Evolutionary conservation across 2,113 vertebrate genomes (phyloP), one percentile per base, ranked within the genome.

Genomic region (Paradoxurus hermaphroditus): DNA sequence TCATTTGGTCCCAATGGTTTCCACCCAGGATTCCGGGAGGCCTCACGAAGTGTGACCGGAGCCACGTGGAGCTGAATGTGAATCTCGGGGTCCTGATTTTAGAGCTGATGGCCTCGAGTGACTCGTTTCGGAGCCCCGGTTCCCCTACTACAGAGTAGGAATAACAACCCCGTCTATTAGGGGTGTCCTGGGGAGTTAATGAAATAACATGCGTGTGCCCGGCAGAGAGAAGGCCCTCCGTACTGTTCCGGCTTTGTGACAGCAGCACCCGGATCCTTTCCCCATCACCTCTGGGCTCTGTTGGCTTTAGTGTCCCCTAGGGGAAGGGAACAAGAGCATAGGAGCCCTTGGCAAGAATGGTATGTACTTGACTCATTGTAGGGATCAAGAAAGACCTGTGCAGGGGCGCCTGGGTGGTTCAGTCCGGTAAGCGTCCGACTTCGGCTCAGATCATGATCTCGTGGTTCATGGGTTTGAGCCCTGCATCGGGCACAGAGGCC

Each of bases 351-450:
- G 25, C 14, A 34, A 79, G 63, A 94, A 5, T 0, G 36, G 21
- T 73, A 12, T 56, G 29, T 14, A 8, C 36, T 72, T 23, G 31
- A 23, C 11, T 1, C 2, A 0, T 4, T 11, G 29, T 4, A 5
- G 34, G 44, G 12, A 65, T 62, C 8, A n/a, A 79, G 78, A 62
- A 70, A 39, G 72, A 70, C 31, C 36, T 53, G 27, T 29, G 27
- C 13, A 63, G 62, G 62, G 62, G 27, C 5, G 4, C 62, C 62
- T 63, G 62, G 27, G 27, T 63, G 62, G 27, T 11, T 63, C 62
- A 63, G 10, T 59, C 56, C 0, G 56, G 21, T 59, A 7, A 23
- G 21, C 8, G 21, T 59, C 56, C 7, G 21, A 59, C 62, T 63
- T 31, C 11, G 4, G 62, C 11, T 63, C 62, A 63, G 62, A 4